Conservation (phyloP, 2,797 vertebrate genomes). For the Fundulus diaphanus region DNA sequence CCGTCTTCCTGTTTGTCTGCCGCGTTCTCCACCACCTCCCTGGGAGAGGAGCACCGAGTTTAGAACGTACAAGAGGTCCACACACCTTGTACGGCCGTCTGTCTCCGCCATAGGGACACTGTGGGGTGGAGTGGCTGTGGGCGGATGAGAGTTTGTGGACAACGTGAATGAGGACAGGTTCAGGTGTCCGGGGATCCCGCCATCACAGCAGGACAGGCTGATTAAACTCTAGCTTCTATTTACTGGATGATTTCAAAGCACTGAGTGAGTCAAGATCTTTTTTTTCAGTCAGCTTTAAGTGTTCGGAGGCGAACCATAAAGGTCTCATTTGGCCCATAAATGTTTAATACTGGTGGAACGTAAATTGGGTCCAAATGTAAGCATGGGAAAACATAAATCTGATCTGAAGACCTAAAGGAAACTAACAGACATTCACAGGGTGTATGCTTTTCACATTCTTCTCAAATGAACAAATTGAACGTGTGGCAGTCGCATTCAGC, state of each 20-base stretch:
- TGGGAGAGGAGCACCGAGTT: not conserved
- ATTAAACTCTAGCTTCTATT: slow-evolving; percentile 35
- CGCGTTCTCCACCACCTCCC: slow-evolving; percentile 9
- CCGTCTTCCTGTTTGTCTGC: slow-evolving; percentile 48
- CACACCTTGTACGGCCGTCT: not conserved
- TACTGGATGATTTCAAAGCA: slow-evolving; percentile 30
- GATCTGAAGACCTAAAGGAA: not conserved
- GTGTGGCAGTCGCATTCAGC: not conserved
- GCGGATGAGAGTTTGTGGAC: slow-evolving; percentile 1
- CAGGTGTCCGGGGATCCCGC: slow-evolving; percentile 21
- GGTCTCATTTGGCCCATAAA: not conserved
- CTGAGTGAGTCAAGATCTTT: not conserved
- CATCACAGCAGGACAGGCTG: slow-evolving; percentile 30
- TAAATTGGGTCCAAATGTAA: not conserved
- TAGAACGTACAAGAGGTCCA: not conserved
- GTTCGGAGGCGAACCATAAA: no score
- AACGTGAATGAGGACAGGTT: not conserved
- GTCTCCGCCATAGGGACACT: not conserved
- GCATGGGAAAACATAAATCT: not conserved
- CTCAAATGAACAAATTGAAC: not conserved
- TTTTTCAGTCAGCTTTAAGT: not conserved
- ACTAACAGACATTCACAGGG: no score
- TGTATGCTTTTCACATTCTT: no score
- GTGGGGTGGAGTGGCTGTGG: not conserved
- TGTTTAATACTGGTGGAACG: not conserved